Conservation (phyloP, 2,113 vertebrate species). For the Xenus cinereus region DNA sequence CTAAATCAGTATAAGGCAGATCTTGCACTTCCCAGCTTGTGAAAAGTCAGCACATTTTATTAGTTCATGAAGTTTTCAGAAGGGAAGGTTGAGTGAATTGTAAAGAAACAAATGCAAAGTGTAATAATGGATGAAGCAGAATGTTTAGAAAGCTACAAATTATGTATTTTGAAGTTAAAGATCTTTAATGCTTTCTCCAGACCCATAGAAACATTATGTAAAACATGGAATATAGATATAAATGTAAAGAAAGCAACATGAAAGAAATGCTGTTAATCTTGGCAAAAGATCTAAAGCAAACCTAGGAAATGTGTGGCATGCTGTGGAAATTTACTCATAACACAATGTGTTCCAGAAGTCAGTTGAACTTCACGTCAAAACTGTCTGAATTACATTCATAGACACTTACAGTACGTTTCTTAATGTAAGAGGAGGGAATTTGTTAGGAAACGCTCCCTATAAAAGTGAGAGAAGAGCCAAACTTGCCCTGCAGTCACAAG, state of each 20-base stretch:
- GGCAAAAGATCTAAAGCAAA: constrained; percentile 57
- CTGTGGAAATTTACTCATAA: constrained; percentile 59
- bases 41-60: background rate
- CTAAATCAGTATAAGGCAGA: background rate
- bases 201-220: constrained; percentile 13
- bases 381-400: background rate
- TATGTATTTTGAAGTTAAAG: constrained; percentile 21
- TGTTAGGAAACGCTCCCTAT: background rate
- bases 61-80: background rate
- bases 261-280: constrained; percentile 60
- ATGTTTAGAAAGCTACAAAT: constrained; percentile 57
- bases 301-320: constrained; percentile 41
- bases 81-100: background rate
- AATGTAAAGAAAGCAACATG: constrained; percentile 59
- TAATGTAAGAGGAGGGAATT: background rate
- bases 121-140: background rate
- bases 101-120: background rate
- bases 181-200: constrained; percentile 42
- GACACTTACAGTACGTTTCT: background rate
- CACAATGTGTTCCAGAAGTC: constrained; percentile 48
- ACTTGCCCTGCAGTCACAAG: background rate
- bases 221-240: constrained; percentile 57
- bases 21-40: background rate
- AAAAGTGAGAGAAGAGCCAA: background rate
- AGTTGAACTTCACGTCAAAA: constrained; percentile 10